Evolutionary conservation across 2,888 invertebrate species (phyloP).

Genomic region (Herminia tarsipennalis): DNA sequence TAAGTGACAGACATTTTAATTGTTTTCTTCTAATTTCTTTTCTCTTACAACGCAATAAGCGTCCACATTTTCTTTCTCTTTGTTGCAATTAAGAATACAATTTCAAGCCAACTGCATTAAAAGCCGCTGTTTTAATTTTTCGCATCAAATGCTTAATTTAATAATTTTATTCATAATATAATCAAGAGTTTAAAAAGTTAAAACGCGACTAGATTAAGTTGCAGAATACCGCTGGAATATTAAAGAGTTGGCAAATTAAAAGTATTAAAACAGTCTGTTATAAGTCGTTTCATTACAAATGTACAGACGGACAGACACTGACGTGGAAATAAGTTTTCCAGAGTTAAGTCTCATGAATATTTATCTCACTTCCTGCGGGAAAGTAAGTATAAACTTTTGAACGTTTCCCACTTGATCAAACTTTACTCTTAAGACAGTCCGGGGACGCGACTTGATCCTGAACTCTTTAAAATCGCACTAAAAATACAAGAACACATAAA

Average conservation of each 20-base stretch:
- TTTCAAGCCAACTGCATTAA: slow-evolving; percentile 3
- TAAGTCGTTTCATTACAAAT: slow-evolving; percentile 78
- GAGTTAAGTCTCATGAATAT: slow-evolving; percentile 83
- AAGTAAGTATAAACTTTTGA: slow-evolving; percentile 74
- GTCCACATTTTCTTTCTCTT: slow-evolving; percentile 1
- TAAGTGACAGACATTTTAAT: slow-evolving; percentile 7
- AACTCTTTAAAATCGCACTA: slow-evolving; percentile 51
- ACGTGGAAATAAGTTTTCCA: slow-evolving; percentile 80
- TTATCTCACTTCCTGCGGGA: slow-evolving; percentile 76
- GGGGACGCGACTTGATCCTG: slow-evolving; percentile 52
- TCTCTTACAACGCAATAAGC: neutral
- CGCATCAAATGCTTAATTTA: neutral
- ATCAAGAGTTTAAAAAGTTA: slow-evolving; percentile 17
- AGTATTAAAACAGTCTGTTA: slow-evolving; percentile 70
- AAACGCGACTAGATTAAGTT: slow-evolving; percentile 16
- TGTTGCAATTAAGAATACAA: slow-evolving; percentile 3
- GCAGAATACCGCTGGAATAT: slow-evolving; percentile 43
- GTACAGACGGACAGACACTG: slow-evolving; percentile 77
- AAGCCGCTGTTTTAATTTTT: neutral
- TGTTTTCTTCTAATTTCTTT: no score
- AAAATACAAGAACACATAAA: slow-evolving; percentile 40
- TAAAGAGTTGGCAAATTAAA: slow-evolving; percentile 62
- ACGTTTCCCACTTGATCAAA: slow-evolving; percentile 82
- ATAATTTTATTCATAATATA: slow-evolving; percentile 5
- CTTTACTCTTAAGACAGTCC: slow-evolving; percentile 70